A percentile compares a stretch with the other conserved stretches of the same genome.
These are phyloP conservation scores for Hanleya hanleyi DNA, from an alignment of 2,888 invertebrate genomes.

Conservation along the genomic window DNA sequence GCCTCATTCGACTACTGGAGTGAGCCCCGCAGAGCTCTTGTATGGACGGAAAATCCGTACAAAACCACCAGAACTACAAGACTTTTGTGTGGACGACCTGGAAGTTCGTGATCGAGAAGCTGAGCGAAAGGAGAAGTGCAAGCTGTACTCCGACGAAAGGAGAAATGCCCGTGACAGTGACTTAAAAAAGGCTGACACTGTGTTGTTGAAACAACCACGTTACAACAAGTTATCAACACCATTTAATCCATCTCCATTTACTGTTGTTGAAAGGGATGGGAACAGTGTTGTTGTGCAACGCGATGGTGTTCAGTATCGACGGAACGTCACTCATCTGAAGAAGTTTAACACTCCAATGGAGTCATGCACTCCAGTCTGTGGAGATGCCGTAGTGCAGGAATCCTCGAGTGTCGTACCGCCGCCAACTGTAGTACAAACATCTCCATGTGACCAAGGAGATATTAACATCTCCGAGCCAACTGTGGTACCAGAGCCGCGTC, in stretches of 20 bases:
- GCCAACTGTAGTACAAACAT: no score
- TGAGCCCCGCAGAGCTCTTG: constrained; percentile 26
- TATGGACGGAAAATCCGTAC: constrained; percentile 25
- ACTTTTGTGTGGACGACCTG: neutral
- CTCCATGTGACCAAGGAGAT: no score
- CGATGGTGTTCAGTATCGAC: neutral
- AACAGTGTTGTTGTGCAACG: neutral
- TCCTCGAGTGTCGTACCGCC: no score
- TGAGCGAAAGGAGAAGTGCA: constrained; percentile 16
- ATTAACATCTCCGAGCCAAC: no score
- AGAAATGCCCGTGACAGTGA: constrained; percentile 10
- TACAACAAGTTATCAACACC: neutral
- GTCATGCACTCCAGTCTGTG: no score
- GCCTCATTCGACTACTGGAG: constrained; percentile 30
- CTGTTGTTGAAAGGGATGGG: neutral
- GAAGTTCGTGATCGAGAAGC: constrained; percentile 12
- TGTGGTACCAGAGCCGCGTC: no score
- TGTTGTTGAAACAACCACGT: neutral
- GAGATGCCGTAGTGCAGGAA: no score
- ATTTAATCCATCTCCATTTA: neutral
- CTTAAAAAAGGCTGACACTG: neutral
- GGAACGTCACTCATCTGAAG: neutral
- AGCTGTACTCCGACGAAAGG: constrained; percentile 16
- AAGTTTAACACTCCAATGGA: neutral
- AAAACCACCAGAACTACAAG: constrained; percentile 17